These are phyloP conservation scores for Drosophila ercepeae DNA, from an alignment of 1,140 invertebrate genomes.

Conservation along the genomic window DNA sequence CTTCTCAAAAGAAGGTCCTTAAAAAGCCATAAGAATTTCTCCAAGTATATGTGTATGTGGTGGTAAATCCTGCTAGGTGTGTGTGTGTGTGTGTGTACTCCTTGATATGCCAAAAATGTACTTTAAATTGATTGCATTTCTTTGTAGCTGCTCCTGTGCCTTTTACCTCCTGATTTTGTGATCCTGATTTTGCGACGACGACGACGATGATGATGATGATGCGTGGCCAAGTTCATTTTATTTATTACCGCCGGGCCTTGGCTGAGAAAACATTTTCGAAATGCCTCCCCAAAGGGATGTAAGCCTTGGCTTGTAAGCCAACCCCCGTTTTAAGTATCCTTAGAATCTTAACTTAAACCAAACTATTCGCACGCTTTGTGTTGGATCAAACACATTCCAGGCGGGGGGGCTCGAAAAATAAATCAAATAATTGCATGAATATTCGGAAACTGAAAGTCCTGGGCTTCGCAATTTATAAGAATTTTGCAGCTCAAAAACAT, in stretches of 20 bases:
- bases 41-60: not conserved
- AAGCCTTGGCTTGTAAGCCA: not conserved
- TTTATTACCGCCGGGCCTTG: constrained; percentile 62
- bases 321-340: not conserved
- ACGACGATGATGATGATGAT: constrained; percentile 35
- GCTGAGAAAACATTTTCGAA: constrained; percentile 62
- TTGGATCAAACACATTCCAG: constrained; percentile 72
- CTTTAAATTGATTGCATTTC: constrained; percentile 65
- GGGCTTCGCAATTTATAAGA: not conserved
- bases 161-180: constrained; percentile 13
- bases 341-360: constrained; percentile 11
- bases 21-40: not conserved
- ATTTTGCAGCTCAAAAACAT: not conserved
- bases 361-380: constrained; percentile 77
- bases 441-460: not conserved
- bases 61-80: too few relatives aligned
- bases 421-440: constrained; percentile 3
- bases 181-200: constrained; percentile 1
- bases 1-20: too few relatives aligned
- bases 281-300: constrained; percentile 50
- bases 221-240: constrained; percentile 63
- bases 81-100: constrained; percentile 26
- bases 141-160: constrained; percentile 49
- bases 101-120: constrained; percentile 63
- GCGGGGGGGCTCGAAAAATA: not conserved